Evolutionary conservation across 2,888 invertebrate genomes (phyloP), one percentile per base, ranked within the genome.

Genomic region (Arge pagana): DNA sequence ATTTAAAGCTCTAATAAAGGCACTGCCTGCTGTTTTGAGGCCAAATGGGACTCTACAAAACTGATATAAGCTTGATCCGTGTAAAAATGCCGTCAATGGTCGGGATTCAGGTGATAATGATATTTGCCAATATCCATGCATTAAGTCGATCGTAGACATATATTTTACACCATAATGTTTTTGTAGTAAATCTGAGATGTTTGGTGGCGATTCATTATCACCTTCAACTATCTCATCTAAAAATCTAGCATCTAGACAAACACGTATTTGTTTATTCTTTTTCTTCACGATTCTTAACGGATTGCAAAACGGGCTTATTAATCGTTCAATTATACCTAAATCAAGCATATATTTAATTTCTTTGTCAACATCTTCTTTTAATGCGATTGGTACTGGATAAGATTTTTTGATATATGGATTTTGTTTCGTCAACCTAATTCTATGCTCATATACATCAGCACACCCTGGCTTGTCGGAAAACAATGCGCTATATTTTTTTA

Each of bases 371-470:
- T 53, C 60, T 6, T 53, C 31, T 13, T 66, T 49, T 16, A 60
- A 48, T 1, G 61, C 57, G 40, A 62, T 57, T 7, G 69, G 66
- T 2, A 68, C 55, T 1, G 68, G 65, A 40, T 70, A 69, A 6
- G 61, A 56, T 11, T 57, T 45, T 18, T 45, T 54, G 1, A 57
- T 41, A 50, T 58, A 64, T n/a, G 59, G 62, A n/a, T 54, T 57
- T 2, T 55, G 50, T 24, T 62, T 57, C 5, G 35, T 42, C 42
- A 67, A 43, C 23, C 55, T 56, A 13, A 67, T 64, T 18, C 54
- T 36, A 53, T 67, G 66, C 30, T 55, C 37, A 50, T 67, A 67
- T 7, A 55, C 52, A 21, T 48, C 15, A 8, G 61, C 62, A 5
- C 56, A 51, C 3, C 65, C 64, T 2, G 64, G 63, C 30, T 54